phyloP scores from a whole-genome alignment of 1,140 invertebrate species.

The Platyscapa corneri region DNA sequence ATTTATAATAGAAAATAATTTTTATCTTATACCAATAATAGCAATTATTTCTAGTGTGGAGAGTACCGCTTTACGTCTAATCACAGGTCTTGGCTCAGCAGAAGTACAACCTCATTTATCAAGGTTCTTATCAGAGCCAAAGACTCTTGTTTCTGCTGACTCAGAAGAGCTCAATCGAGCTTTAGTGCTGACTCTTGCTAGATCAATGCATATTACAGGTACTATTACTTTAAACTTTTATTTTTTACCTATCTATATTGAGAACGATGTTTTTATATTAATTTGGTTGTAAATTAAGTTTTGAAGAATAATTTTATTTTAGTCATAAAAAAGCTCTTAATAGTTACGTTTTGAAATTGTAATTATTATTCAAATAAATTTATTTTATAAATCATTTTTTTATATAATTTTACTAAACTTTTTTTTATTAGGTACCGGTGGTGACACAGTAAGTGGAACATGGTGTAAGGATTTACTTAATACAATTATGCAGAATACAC shows the following conservation, averaged over 20 bases:
- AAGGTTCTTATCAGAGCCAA: conserved; percentile 89
- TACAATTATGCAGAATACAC: conserved; percentile 94
- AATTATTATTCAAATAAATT: too few species aligned
- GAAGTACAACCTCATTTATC: conserved; percentile 94
- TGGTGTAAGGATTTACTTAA: conserved; percentile 94
- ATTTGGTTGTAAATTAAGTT: neutral
- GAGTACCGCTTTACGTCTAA: conserved; percentile 92
- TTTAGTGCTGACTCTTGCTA: conserved; percentile 92
- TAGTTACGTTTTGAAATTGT: too few species aligned
- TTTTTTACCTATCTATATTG: neutral
- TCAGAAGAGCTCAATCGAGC: conserved; percentile 96
- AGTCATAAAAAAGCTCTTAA: too few species aligned
- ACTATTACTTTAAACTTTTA: conserved; percentile 50
- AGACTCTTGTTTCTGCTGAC: conserved; percentile 91
- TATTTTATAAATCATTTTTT: neutral
- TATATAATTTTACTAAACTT: neutral
- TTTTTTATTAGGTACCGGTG: conserved; percentile 71
- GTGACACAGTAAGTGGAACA: conserved; percentile 80
- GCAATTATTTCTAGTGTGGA: conserved; percentile 82
- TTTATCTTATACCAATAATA: conserved; percentile 7
- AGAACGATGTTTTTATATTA: neutral
- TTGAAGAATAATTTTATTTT: too few species aligned
- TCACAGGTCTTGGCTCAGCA: conserved; percentile 91
- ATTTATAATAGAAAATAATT: too few species aligned
- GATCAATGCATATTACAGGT: conserved; percentile 95